Percentiles rank a stretch among this genome's conserved stretches.
phyloP scores from a whole-genome alignment of 1,140 invertebrate genomes.

The Orussus abietinus region DNA sequence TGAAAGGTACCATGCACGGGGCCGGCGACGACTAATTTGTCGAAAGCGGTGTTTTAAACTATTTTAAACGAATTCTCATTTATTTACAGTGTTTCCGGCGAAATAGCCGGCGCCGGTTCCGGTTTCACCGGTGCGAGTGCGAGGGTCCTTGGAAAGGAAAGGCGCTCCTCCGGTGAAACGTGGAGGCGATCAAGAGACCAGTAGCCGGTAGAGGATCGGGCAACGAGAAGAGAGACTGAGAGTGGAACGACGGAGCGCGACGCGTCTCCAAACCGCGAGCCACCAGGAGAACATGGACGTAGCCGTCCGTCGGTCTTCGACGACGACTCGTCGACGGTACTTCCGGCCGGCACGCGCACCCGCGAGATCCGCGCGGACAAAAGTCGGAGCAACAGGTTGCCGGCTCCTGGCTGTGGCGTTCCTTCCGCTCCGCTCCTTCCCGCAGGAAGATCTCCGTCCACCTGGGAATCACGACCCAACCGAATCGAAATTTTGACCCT shows the following conservation, averaged over 20 bases:
- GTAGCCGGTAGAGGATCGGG: slow-evolving; percentile 39
- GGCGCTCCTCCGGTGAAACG: slow-evolving; percentile 44
- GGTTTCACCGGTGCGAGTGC: background rate
- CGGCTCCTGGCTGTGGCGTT: too few species aligned
- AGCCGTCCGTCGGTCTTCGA: too few species aligned
- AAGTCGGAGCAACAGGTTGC: slow-evolving; percentile 40
- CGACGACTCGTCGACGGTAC: too few species aligned
- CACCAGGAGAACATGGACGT: slow-evolving; percentile 51
- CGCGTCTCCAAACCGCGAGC: too few species aligned
- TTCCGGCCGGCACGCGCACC: background rate
- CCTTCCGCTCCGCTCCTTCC: too few species aligned
- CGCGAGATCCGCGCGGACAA: background rate
- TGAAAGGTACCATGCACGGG: too few species aligned
- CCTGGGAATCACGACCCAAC: too few species aligned
- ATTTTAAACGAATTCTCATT: slow-evolving; percentile 14
- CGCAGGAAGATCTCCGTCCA: too few species aligned
- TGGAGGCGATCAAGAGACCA: slow-evolving; percentile 46
- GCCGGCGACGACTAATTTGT: too few species aligned
- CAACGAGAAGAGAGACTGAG: slow-evolving; percentile 1
- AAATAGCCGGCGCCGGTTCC: too few species aligned
- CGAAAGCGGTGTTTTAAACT: slow-evolving; percentile 14
- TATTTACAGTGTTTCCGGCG: slow-evolving; percentile 14
- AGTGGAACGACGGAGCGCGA: too few species aligned
- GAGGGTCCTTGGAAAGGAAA: background rate
- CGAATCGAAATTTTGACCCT: too few species aligned